Percentiles rank a stretch among this genome's conserved stretches.
Evolutionary conservation across 2,888 invertebrate genomes (phyloP).

Genomic region (Theristus sp.): DNA sequence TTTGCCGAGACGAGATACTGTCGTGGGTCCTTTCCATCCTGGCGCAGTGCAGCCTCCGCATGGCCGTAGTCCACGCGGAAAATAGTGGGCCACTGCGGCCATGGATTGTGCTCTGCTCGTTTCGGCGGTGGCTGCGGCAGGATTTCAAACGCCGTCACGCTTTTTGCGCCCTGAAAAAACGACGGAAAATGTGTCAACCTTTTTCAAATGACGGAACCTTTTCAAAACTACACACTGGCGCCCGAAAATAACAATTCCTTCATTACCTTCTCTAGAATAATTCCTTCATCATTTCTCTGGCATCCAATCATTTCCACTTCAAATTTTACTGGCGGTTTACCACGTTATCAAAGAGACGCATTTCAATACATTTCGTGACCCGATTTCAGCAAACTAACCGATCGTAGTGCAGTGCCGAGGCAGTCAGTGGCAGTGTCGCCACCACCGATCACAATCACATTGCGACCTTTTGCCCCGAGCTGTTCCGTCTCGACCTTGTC

Average conservation of each 20-base stretch:
- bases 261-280: too few relatives aligned
- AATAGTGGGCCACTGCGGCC: slow-evolving; percentile 94
- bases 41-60: slow-evolving; percentile 57
- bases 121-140: slow-evolving; percentile 67
- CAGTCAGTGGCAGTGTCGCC: slow-evolving; percentile 90
- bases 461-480: slow-evolving; percentile 70
- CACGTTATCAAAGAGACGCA: too few relatives aligned
- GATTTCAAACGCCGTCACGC: slow-evolving; percentile 89
- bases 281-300: too few relatives aligned
- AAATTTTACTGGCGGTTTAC: too few relatives aligned
- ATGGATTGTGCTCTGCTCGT: slow-evolving; percentile 74
- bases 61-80: slow-evolving; percentile 96
- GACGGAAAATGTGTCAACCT: neutral
- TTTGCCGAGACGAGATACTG: slow-evolving; percentile 81
- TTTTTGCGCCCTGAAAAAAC: slow-evolving; percentile 59
- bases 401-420: slow-evolving; percentile 81
- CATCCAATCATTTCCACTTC: too few relatives aligned
- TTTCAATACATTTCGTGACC: too few relatives aligned
- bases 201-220: neutral
- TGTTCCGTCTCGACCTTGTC: slow-evolving; percentile 35
- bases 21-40: slow-evolving; percentile 70
- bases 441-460: slow-evolving; percentile 72
- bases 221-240: neutral
- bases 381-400: slow-evolving; percentile 35
- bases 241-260: too few relatives aligned